Evolutionary conservation across 2,888 invertebrate genomes (phyloP), one percentile per base, ranked within the genome.

Genomic region (Drosophila nigricruria): DNA sequence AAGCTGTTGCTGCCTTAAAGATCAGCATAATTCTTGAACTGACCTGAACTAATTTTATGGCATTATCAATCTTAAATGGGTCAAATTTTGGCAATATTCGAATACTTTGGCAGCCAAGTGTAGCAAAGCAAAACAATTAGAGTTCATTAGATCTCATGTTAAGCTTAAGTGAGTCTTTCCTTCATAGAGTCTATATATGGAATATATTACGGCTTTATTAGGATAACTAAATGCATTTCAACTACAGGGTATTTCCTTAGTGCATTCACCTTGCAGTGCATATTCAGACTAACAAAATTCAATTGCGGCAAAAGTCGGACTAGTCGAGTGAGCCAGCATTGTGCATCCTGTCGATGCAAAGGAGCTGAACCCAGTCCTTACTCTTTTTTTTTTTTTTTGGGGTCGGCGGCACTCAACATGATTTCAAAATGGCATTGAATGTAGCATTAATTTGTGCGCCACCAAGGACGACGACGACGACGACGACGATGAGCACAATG

Each of bases 371-470:
- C 25, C 43, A 56, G 34, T 38, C 20, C 23, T 18, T 53, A 38
- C n/a, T 25, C 50, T 30, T 18, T 38, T 4, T 9, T 9, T 5
- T 27, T 27, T 18, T 1, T 18, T 47, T 73, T 53, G 62, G 81
- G 78, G 59, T 76, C 70, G 72, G 67, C 72, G 70, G 66, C 69
- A 73, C 82, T 85, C 81, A 79, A 77, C 80, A 88, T 85, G 79
- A 82, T 82, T 84, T 81, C 73, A 63, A 81, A 84, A 88, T 84
- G 88, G 88, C 88, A 88, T 82, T 82, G 88, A 86, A 85, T 86
- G 88, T 86, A 82, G 83, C 86, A 86, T 88, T 86, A 88, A 86
- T 86, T 86, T 86, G 86, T 82, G 76, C 70, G 76, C 77, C 75
- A 81, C 72, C 83, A 81, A 79, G 83, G 81, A 77, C 78, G 74